These are phyloP conservation scores for Fragum whitleyi DNA, from an alignment of 2,888 invertebrate genomes.

Conservation along the genomic window DNA sequence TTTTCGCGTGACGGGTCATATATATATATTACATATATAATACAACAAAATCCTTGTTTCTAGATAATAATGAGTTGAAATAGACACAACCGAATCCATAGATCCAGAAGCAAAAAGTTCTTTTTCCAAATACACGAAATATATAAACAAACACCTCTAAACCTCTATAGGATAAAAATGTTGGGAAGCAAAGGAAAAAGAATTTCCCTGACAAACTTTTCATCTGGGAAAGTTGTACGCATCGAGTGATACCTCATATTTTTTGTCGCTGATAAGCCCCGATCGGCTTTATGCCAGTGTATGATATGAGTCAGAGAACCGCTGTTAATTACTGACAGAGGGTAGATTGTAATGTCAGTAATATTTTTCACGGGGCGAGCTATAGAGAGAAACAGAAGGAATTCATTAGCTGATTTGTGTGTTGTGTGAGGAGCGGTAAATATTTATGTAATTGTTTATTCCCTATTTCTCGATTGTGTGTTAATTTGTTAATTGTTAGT, in stretches of 20 bases:
- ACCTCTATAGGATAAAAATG: too few species aligned
- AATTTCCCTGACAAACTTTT: background rate
- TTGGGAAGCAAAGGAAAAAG: too few species aligned
- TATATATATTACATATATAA: too few species aligned
- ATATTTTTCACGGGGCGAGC: background rate
- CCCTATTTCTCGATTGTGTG: background rate
- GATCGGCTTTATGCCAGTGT: constrained; percentile 19
- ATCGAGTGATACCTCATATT: background rate
- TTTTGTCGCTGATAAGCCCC: constrained; percentile 27
- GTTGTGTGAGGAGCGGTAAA: constrained; percentile 13
- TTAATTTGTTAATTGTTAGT: background rate
- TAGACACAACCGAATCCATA: too few species aligned
- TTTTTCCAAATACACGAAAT: too few species aligned
- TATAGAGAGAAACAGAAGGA: background rate
- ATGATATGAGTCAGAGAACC: constrained; percentile 17
- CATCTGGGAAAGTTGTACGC: constrained; percentile 17
- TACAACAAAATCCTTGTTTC: too few species aligned
- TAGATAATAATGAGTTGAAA: too few species aligned
- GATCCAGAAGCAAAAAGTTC: too few species aligned
- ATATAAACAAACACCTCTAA: too few species aligned
- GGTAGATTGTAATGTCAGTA: constrained; percentile 18
- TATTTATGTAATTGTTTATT: constrained; percentile 10
- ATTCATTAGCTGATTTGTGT: constrained; percentile 5
- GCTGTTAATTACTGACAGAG: constrained; percentile 23
- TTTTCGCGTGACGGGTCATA: too few species aligned